Base-by-base conservation (phyloP, 2,888 invertebrate genomes). In the Cryptophagus acutangulus region DNA sequence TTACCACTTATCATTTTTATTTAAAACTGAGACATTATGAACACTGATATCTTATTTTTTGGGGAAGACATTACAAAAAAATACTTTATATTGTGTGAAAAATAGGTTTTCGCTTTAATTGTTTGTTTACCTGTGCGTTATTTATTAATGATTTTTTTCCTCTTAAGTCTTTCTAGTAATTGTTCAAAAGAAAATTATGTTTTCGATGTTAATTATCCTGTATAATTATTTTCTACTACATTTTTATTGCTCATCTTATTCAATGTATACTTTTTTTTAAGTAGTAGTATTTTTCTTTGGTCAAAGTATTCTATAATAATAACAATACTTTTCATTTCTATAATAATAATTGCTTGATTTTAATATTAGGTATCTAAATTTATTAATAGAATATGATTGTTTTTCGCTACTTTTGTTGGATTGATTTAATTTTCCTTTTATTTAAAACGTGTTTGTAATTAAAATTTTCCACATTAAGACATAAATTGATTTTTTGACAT, bases 301-400 rank as follows among this genome's bases (percentile, higher is more conserved):
- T 29, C 30, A 29, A 29, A 20, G n/a, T 20, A 6, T 20, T n/a
- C 6, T 20, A 6, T 20, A 20, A 20, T 20, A 20, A 8, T 29
- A n/a, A 33, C 14, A 33, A 9, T 16, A 9, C 15, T 33, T 13
- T n/a, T 35, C n/a, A 20, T 35, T 35, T 10, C 9, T 20, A 6
- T 20, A 8, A 8, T 20, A 8, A 20, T 8, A 12, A 12, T n/a
- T n/a, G n/a, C 26, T 12, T 6, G 26, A 26, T 12, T 26, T 13
- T 26, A 26, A 20, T 20, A 6, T 20, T 26, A 3, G n/a, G 37
- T 48, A 45, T 37, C 38, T 41, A 39, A 29, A 36, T 43, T 48
- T 37, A 36, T 38, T 49, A 41, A 38, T 49, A 41, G 33, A 52
- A 53, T 31, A 15, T 58, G 58, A 58, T 58, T 58, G 58, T 57